Evolutionary conservation across 1,140 invertebrate species (phyloP), one percentile per base, ranked within the genome.

Genomic region (Panagrolaimus sp.): DNA sequence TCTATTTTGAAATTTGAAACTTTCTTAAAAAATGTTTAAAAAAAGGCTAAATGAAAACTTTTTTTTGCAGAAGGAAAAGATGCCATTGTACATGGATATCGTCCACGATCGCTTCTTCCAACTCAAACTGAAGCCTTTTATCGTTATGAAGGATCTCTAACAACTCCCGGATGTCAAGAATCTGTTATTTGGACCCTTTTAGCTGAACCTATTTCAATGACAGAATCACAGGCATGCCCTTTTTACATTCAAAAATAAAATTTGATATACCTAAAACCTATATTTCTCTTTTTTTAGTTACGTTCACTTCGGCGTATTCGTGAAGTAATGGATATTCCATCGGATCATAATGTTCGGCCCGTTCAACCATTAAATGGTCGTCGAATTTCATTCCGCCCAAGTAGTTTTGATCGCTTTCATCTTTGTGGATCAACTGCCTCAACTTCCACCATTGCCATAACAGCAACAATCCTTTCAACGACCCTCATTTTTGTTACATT

Each of bases 101-200:
- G 66, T 21, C 70, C 75, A n/a, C 58, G 62, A 62, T 28, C 65
- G 17, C 44, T 80, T 12, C 69, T 83, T n/a, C 81, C 81, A 26
- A 28, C 67, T 43, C 66, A 71, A 68, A 63, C 63, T 5, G 77
- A 83, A n/a, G 68, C 76, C 43, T 85, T 82, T 71, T 91, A 89
- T 78, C 81, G 89, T 1, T 96, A 96, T 83, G 86, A 88, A 44
- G 93, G 93, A 0, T 94, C 92, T 2, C 83, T 95, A 43, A 95
- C 93, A 0, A 95, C 92, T 2, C 93, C 93, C 1, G 91, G 92
- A 0, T 95, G 93, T 78, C 88, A 88, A 8, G 92, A 95, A 86
- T 88, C 89, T 5, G 92, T 95, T 3, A 90, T 88, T 1, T 96
- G 93, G 93, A 89, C 94, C 17, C 88, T 94, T 76, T 91, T 92